Percentiles rank a stretch among this genome's conserved stretches.
These are phyloP conservation scores for Aulostomus chinensis DNA, from an alignment of 2,797 vertebrate genomes.

Conservation along the genomic window DNA sequence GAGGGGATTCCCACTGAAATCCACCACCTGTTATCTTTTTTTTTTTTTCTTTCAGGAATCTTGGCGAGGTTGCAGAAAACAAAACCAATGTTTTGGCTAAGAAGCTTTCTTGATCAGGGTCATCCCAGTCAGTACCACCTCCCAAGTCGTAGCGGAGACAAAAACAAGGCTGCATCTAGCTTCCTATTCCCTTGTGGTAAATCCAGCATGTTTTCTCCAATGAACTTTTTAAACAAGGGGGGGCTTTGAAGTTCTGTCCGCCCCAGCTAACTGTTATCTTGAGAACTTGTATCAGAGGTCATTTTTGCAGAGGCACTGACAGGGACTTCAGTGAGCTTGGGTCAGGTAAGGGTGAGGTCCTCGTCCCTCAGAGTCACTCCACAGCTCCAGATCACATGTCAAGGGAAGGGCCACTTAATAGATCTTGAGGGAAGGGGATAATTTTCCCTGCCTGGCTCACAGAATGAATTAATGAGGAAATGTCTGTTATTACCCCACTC, in stretches of 20 bases:
- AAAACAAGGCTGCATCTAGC: constrained; percentile 27
- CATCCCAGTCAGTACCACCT: constrained; percentile 14
- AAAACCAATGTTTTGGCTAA: too few species aligned
- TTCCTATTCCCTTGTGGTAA: constrained; percentile 12
- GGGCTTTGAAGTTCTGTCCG: too few species aligned
- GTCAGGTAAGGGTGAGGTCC: constrained; percentile 13
- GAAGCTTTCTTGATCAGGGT: too few species aligned
- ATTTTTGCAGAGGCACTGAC: too few species aligned
- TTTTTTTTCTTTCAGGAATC: too few species aligned
- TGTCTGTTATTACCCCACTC: constrained; percentile 30
- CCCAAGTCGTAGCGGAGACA: constrained; percentile 11
- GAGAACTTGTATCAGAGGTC: constrained; percentile 33
- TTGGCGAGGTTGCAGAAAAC: too few species aligned
- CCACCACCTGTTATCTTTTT: too few species aligned
- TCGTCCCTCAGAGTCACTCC: constrained; percentile 31
- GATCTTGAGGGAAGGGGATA: constrained; percentile 15
- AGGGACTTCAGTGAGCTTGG: constrained; percentile 2
- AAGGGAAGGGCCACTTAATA: constrained; percentile 20
- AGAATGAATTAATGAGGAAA: constrained; percentile 54
- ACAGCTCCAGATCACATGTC: constrained; percentile 41
- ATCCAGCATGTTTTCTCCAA: constrained; percentile 23
- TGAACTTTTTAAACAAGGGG: constrained; percentile 38
- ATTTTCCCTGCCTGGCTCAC: constrained; percentile 17
- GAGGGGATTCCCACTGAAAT: too few species aligned
- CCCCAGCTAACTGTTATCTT: constrained; percentile 29